Conservation (phyloP, 2,888 invertebrate genomes). For the Drosophila bunnanda region DNA sequence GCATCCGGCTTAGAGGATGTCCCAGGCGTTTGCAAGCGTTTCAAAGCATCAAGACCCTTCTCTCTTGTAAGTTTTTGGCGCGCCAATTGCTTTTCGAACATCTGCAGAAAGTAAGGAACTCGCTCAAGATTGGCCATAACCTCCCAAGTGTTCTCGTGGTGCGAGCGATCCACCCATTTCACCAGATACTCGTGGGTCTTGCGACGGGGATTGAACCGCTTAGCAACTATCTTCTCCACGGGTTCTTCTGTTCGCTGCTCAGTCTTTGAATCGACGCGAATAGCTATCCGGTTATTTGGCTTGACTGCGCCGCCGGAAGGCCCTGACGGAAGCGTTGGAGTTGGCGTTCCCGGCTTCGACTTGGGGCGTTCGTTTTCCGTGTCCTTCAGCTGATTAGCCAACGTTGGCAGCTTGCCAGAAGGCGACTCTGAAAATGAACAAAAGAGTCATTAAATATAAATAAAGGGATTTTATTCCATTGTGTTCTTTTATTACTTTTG, state of each 20-base stretch:
- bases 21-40: slow-evolving; percentile 42
- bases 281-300: slow-evolving; percentile 81
- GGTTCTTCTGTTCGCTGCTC: slow-evolving; percentile 87
- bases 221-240: slow-evolving; percentile 93
- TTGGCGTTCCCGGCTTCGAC: slow-evolving; percentile 65
- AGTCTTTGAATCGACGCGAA: slow-evolving; percentile 65
- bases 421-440: slow-evolving; percentile 50
- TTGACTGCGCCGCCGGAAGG: slow-evolving; percentile 40
- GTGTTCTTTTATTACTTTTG: slow-evolving; percentile 65
- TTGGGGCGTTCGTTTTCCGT: slow-evolving; percentile 74
- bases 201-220: slow-evolving; percentile 91
- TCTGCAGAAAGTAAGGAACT: slow-evolving; percentile 91
- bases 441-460: slow-evolving; percentile 6
- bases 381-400: slow-evolving; percentile 67
- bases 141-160: slow-evolving; percentile 94
- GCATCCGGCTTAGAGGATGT: slow-evolving; percentile 35
- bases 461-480: too few relatives aligned
- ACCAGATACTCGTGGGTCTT: slow-evolving; percentile 93
- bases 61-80: slow-evolving; percentile 89
- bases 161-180: slow-evolving; percentile 93
- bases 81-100: slow-evolving; percentile 92
- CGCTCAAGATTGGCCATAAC: slow-evolving; percentile 90
- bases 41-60: slow-evolving; percentile 65
- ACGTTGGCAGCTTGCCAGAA: slow-evolving; percentile 62
- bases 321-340: slow-evolving; percentile 52